A percentile compares a stretch with the other conserved stretches of the same genome.
Evolutionary conservation across 2,888 invertebrate species (phyloP).

Genomic region (Apantesis nais): DNA sequence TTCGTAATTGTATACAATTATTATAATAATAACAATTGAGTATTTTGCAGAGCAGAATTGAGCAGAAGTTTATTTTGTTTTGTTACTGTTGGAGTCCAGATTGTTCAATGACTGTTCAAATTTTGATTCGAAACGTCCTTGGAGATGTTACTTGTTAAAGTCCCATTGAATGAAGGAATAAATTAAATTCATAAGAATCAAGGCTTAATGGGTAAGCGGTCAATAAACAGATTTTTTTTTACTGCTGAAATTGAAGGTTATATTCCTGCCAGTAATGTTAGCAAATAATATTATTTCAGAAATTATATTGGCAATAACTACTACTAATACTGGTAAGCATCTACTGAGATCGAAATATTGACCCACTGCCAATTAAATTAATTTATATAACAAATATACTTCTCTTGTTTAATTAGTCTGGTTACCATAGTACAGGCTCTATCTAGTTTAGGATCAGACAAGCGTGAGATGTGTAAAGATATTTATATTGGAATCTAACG

Average conservation of each 20-base stretch:
- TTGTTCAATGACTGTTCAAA: neutral
- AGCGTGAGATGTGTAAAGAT: no score
- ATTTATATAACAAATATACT: no score
- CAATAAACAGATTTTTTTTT: neutral
- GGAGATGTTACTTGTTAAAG: neutral
- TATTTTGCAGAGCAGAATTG: neutral
- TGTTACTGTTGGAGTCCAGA: neutral
- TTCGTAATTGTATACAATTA: slow-evolving; percentile 9
- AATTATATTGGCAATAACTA: no score
- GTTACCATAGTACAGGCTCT: no score
- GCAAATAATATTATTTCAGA: no score
- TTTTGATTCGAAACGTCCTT: neutral
- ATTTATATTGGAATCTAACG: no score
- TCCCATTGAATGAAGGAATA: neutral
- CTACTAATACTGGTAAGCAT: no score
- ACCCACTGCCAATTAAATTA: no score
- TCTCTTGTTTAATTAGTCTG: no score
- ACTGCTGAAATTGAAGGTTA: neutral
- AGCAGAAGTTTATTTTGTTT: slow-evolving; percentile 7
- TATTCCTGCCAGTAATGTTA: no score
- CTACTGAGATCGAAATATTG: no score
- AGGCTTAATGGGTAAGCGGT: neutral
- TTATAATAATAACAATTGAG: slow-evolving; percentile 15
- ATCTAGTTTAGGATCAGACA: no score
- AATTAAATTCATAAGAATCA: neutral